phyloP scores from a whole-genome alignment of 2,113 vertebrate genomes.

The Phalacrocorax carbo region DNA sequence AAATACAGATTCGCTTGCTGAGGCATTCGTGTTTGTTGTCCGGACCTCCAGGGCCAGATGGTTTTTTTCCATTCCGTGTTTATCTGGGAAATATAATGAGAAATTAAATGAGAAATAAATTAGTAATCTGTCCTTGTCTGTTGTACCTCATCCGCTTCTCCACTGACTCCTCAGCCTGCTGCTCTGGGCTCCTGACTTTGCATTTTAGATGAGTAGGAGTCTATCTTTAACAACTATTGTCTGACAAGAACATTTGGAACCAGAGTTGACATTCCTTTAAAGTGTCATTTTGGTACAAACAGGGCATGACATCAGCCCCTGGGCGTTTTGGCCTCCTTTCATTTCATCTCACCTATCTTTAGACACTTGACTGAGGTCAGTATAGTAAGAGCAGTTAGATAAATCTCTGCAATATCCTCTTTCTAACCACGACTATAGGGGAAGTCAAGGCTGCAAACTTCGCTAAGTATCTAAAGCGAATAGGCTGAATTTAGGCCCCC shows the following conservation, averaged over 20 bases:
- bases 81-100: background rate
- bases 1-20: rapidly evolving
- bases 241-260: background rate
- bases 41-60: background rate
- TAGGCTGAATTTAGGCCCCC: background rate
- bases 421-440: background rate
- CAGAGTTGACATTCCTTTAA: background rate
- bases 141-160: background rate
- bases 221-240: conserved; percentile 2
- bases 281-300: background rate
- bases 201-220: background rate
- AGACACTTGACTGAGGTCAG: background rate
- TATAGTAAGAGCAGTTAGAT: background rate
- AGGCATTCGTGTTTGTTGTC: background rate
- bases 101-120: background rate
- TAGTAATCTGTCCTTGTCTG: background rate
- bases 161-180: background rate
- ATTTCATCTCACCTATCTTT: conserved; percentile 32
- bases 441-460: background rate
- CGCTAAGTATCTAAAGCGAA: background rate
- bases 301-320: conserved; percentile 17
- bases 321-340: background rate
- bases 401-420: background rate
- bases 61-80: background rate
- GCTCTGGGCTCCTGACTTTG: background rate